These are phyloP conservation scores for Heterohyrax brucei DNA, from an alignment of 2,797 vertebrate species.

Conservation along the genomic window DNA sequence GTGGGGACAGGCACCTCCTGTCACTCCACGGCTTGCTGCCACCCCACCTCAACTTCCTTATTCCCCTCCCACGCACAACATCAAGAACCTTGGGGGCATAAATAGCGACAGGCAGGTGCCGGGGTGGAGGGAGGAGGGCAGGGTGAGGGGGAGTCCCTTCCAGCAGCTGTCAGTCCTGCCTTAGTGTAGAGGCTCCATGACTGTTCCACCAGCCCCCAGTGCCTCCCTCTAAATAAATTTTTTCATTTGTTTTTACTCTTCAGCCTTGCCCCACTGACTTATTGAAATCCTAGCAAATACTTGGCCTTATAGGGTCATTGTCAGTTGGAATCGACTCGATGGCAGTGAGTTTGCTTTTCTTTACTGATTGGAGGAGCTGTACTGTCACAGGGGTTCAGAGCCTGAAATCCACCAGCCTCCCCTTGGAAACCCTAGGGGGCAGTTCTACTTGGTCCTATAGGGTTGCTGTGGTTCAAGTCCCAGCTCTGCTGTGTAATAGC, in stretches of 20 bases:
- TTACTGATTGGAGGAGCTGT: background rate
- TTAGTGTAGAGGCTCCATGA: rapidly evolving
- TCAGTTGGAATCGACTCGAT: no score
- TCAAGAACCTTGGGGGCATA: background rate
- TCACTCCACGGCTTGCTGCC: background rate
- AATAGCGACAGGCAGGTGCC: background rate
- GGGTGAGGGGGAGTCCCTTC: background rate
- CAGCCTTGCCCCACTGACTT: background rate
- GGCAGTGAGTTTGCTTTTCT: no score
- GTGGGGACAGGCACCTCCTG: background rate
- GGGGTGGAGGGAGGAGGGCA: background rate
- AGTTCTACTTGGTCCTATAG: no score
- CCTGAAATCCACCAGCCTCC: background rate
- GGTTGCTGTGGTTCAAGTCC: background rate
- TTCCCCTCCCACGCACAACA: background rate
- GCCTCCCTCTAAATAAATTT: no score
- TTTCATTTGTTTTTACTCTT: background rate
- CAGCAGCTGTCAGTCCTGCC: background rate
- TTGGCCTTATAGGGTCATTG: background rate
- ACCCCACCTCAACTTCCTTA: background rate
- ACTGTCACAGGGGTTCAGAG: background rate
- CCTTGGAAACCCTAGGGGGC: no score
- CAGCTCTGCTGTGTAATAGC: rapidly evolving
- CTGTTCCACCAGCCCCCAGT: background rate
- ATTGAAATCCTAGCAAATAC: background rate